Evolutionary conservation across 2,888 invertebrate species (phyloP), one percentile per base, ranked within the genome.

Genomic region (Trachelus stipa): DNA sequence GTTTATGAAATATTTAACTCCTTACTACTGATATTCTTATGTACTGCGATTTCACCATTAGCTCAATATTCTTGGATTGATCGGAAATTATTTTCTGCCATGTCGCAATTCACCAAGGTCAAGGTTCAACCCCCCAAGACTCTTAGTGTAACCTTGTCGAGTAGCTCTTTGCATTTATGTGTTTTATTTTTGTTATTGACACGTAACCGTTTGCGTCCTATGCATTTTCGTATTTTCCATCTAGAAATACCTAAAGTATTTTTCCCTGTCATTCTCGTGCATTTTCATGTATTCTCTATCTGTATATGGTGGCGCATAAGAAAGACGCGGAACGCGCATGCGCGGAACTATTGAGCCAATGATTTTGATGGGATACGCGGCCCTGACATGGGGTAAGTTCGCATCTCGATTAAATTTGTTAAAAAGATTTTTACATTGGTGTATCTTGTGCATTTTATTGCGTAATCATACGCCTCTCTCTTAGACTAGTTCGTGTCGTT

Each of bases 381-480:
- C 86, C 85, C 87, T 86, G 88, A 88, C 88, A 90, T 89, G 90
- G 91, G 89, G 90, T 89, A 90, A 90, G 90, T 90, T 86, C 82
- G 83, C 79, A 78, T 84, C 75, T 77, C 34, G 73, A 76, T 80
- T 84, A 77, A 82, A 79, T 84, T 81, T 74, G 75, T 76, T 80
- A 77, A 69, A 82, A 80, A 74, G n/a, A 81, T 79, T 75, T 75
- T 12, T 71, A 31, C 31, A 23, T 23, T 9, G 9, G 15, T 56
- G 23, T 9, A 15, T 56, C 23, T 9, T 56, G 56, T 56, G 23
- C 56, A 23, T 23, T 23, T 56, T 56, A 23, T 56, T 23, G 56
- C 56, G 56, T 23, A 56, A 56, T 56, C 23, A 6, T 23, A 56
- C 56, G 23, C 9, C 6, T 56, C 56, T 23, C 23, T 23, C 0